Conservation (phyloP, 2,113 vertebrate species). For the Elachura formosa region DNA sequence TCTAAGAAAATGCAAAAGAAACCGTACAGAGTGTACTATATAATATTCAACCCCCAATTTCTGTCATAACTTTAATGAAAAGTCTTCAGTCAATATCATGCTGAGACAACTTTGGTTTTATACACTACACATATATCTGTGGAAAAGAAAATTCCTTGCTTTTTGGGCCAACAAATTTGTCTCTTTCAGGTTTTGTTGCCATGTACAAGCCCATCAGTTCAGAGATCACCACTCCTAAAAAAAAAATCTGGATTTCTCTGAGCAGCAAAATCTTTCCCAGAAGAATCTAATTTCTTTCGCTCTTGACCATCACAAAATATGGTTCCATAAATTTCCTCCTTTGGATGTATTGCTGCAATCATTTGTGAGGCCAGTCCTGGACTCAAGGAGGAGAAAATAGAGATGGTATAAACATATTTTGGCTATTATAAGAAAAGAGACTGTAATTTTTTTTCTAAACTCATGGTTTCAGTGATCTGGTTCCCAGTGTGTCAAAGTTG, state of each 20-base stretch:
- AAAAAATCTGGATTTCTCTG: neutral
- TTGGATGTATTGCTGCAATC: neutral
- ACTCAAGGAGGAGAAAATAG: neutral
- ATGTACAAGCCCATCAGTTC: neutral
- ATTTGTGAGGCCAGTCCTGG: neutral
- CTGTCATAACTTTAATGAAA: neutral
- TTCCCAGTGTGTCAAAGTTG: neutral
- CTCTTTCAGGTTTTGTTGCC: neutral
- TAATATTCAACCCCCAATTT: neutral
- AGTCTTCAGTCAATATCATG: neutral
- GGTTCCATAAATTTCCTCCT: neutral
- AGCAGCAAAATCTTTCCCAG: neutral
- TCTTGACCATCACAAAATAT: neutral
- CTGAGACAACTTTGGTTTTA: neutral
- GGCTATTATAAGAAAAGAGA: neutral
- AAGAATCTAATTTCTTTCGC: neutral
- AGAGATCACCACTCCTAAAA: neutral
- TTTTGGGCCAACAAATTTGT: neutral
- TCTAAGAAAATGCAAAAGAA: neutral
- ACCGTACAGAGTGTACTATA: neutral
- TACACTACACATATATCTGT: neutral
- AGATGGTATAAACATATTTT: neutral
- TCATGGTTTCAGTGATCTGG: neutral
- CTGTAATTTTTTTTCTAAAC: neutral
- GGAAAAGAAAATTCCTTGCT: neutral